Percentiles rank a stretch among this genome's conserved stretches.
Evolutionary conservation across 2,888 invertebrate species (phyloP).

Genomic region (Cosmopolites sordidus): DNA sequence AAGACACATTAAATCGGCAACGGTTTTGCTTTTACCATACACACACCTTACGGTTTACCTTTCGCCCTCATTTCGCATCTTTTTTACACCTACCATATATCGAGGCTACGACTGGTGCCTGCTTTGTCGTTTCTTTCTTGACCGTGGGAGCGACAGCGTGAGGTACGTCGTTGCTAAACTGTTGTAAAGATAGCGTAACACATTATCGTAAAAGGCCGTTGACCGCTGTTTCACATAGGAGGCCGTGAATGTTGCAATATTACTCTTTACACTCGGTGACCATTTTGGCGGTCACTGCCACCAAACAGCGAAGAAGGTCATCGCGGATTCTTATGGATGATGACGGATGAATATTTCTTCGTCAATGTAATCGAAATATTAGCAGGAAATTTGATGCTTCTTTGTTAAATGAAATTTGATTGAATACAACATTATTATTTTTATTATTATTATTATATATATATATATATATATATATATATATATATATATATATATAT

Average conservation of each 20-base stretch:
- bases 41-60: slow-evolving; percentile 47
- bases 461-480: too few species aligned
- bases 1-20: slow-evolving; percentile 16
- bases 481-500: too few species aligned
- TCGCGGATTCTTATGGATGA: slow-evolving; percentile 11
- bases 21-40: slow-evolving; percentile 42
- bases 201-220: slow-evolving; percentile 46
- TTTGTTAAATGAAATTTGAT: too few species aligned
- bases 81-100: slow-evolving; percentile 46
- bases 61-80: slow-evolving; percentile 49
- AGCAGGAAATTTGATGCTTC: background rate
- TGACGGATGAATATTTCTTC: slow-evolving; percentile 4
- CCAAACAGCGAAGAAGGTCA: slow-evolving; percentile 17
- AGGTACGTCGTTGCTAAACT: slow-evolving; percentile 26
- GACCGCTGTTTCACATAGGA: slow-evolving; percentile 40
- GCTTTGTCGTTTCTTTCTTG: slow-evolving; percentile 13
- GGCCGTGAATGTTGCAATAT: slow-evolving; percentile 34
- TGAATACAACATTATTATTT: too few species aligned
- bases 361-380: background rate
- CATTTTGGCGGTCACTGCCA: slow-evolving; percentile 37
- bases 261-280: slow-evolving; percentile 29
- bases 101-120: slow-evolving; percentile 33
- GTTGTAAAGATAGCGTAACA: slow-evolving; percentile 45
- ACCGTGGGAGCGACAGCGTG: slow-evolving; percentile 8
- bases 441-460: too few species aligned